A percentile compares a stretch with the other conserved stretches of the same genome.
Conservation (phyloP, 2,797 vertebrate species). For the Onychomys torridus region DNA sequence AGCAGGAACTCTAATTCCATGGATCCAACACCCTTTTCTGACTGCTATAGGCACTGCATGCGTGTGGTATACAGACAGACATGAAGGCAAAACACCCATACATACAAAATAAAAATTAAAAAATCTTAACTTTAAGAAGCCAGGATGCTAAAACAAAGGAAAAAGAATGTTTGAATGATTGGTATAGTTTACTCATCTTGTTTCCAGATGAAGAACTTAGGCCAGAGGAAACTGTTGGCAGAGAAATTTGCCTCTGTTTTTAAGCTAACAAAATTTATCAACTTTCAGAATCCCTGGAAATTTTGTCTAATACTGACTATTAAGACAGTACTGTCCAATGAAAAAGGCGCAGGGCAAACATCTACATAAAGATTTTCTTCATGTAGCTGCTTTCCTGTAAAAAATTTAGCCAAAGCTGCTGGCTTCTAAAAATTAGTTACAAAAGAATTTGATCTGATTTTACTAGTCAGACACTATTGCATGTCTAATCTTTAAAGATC, state of each 20-base stretch:
- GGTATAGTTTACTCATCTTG: background rate
- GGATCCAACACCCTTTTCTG: background rate
- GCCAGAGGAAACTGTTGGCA: background rate
- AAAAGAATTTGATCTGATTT: conserved; percentile 19
- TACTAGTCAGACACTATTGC: background rate
- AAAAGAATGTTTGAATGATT: conserved; percentile 18
- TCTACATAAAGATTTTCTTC: background rate
- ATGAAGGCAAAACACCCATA: background rate
- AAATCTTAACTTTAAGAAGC: background rate
- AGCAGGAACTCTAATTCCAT: background rate
- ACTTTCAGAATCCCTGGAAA: conserved; percentile 20
- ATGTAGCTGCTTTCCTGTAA: conserved; percentile 25
- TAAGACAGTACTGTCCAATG: conserved; percentile 8
- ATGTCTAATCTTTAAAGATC: background rate
- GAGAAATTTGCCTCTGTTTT: conserved; percentile 9
- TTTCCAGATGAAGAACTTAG: conserved; percentile 19
- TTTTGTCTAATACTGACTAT: background rate
- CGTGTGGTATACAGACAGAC: background rate
- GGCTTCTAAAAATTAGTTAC: conserved; percentile 46
- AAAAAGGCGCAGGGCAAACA: conserved; percentile 7
- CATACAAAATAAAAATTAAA: background rate
- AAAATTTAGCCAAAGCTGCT: conserved; percentile 6
- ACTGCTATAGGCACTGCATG: background rate
- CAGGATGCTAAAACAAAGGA: conserved; percentile 9
- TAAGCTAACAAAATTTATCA: conserved; percentile 29